Conservation (phyloP, 2,113 vertebrate genomes). For the Rissa tridactyla region DNA sequence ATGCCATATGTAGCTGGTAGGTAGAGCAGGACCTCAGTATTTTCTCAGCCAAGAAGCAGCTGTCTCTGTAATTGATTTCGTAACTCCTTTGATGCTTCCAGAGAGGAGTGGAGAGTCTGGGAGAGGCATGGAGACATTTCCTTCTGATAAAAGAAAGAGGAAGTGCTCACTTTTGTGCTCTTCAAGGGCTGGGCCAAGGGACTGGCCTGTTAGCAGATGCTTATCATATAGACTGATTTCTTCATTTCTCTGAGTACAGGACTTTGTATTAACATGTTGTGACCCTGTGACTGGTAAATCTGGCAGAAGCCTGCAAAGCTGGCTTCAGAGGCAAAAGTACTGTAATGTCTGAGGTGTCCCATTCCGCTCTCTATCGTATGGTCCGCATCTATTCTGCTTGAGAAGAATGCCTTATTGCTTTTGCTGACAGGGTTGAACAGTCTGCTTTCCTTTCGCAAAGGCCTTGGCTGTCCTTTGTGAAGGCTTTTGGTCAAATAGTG, state of each 20-base stretch:
- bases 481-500: neutral
- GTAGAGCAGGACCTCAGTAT: neutral
- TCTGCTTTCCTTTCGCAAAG: neutral
- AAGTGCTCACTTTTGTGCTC: neutral
- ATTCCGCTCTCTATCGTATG: neutral
- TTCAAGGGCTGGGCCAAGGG: neutral
- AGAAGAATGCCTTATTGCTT: neutral
- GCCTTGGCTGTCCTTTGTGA: neutral
- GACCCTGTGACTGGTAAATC: neutral
- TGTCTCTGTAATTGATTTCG: neutral
- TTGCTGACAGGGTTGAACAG: neutral
- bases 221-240: neutral
- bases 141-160: neutral
- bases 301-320: neutral
- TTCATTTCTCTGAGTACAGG: neutral
- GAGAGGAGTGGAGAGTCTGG: neutral
- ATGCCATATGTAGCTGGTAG: neutral
- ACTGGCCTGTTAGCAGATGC: neutral
- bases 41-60: neutral
- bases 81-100: neutral
- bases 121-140: neutral
- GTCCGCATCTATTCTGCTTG: neutral
- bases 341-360: neutral
- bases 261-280: neutral
- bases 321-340: neutral